Evolutionary conservation across 2,113 vertebrate species (phyloP).

Genomic region (Otolemur garnettii): DNA sequence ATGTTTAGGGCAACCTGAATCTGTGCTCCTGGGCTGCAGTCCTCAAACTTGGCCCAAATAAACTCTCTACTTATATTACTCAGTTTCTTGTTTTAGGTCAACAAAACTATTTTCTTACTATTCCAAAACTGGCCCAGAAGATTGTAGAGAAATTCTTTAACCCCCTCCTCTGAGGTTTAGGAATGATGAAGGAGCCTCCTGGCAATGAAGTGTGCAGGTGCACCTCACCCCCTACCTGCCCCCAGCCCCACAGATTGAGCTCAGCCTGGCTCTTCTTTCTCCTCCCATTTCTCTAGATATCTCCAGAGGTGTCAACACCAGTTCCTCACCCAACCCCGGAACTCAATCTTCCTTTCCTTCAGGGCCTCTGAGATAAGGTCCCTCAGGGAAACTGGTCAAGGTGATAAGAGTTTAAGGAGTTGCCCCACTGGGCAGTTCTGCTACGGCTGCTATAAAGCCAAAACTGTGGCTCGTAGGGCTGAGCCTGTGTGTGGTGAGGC

Average conservation of each 20-base stretch:
- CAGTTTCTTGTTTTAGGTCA: no score
- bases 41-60: no score
- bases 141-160: neutral
- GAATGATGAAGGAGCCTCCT: neutral
- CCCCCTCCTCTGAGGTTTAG: neutral
- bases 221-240: neutral
- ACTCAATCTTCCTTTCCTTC: neutral
- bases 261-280: neutral
- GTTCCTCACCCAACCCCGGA: neutral
- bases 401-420: neutral
- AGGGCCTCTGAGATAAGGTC: neutral
- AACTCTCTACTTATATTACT: no score
- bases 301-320: neutral
- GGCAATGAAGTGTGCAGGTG: neutral
- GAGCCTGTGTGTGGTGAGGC: neutral
- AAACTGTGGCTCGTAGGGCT: neutral
- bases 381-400: neutral
- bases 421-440: neutral
- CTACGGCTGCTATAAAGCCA: neutral
- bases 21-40: no score
- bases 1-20: no score
- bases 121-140: neutral
- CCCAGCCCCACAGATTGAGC: neutral
- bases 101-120: neutral
- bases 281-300: neutral